Evolutionary conservation across 1,140 invertebrate species (phyloP).

Genomic region (Atta colombica): DNA sequence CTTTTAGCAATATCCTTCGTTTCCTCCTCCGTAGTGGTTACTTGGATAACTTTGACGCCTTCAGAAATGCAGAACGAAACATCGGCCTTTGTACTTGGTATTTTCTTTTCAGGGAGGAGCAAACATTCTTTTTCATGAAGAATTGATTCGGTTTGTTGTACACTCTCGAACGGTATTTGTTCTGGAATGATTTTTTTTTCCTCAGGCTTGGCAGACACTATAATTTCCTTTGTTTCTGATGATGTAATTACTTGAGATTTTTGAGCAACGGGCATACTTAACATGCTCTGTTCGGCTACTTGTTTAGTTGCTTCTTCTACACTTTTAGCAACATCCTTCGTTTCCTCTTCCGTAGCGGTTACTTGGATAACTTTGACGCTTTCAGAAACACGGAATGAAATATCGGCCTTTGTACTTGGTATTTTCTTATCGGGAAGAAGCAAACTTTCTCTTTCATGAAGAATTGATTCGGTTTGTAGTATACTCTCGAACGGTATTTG

Average conservation of each 20-base stretch:
- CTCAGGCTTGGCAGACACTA: conserved; percentile 65
- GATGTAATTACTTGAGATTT: conserved; percentile 80
- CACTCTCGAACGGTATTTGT: conserved; percentile 81
- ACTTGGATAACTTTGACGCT: conserved; percentile 81
- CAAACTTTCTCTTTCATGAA: conserved; percentile 79
- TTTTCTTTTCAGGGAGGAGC: conserved; percentile 66
- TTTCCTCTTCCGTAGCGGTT: conserved; percentile 81
- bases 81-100: conserved; percentile 73
- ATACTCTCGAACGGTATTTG: conserved; percentile 82
- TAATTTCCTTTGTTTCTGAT: conserved; percentile 72
- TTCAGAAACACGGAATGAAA: conserved; percentile 78
- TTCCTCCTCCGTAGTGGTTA: conserved; percentile 82
- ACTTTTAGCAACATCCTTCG: conserved; percentile 81
- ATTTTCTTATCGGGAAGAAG: conserved; percentile 71
- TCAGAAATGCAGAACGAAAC: conserved; percentile 77
- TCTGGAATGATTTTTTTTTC: conserved; percentile 70
- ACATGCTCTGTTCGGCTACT: conserved; percentile 76
- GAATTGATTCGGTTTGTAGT: conserved; percentile 73
- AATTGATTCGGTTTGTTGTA: conserved; percentile 76
- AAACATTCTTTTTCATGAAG: conserved; percentile 80
- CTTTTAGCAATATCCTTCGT: conserved; percentile 82
- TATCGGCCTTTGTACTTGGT: conserved; percentile 73
- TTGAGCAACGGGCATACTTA: conserved; percentile 77
- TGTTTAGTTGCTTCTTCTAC: conserved; percentile 74
- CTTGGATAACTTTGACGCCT: conserved; percentile 80